These are phyloP conservation scores for Phalacrocorax carbo DNA, from an alignment of 2,113 vertebrate genomes.

Conservation along the genomic window DNA sequence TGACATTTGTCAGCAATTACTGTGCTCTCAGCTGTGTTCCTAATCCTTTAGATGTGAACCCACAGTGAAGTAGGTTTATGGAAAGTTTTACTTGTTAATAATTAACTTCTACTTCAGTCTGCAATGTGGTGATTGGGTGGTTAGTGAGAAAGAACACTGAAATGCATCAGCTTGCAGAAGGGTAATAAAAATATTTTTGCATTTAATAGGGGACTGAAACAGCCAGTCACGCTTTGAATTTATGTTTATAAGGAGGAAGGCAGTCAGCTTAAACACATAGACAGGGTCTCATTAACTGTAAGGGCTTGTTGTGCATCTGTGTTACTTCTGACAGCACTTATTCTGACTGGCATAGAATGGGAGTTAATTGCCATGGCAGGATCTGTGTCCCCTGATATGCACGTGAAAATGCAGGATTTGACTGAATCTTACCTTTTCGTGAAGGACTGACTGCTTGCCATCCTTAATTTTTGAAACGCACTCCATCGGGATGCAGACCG, in stretches of 20 bases:
- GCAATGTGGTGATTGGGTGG: not conserved
- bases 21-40: not conserved
- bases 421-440: not conserved
- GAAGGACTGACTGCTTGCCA: not conserved
- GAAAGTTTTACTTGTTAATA: not conserved
- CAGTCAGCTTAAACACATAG: not conserved
- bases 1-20: constrained; percentile 23
- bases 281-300: not conserved
- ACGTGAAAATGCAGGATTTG: not conserved
- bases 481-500: fast-evolving
- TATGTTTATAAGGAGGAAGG: not conserved
- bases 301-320: not conserved
- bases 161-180: not conserved
- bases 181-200: not conserved
- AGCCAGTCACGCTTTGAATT: not conserved
- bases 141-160: not conserved
- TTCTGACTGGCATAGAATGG: not conserved
- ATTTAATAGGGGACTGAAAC: not conserved
- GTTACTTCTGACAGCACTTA: not conserved
- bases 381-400: fast-evolving
- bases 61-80: not conserved
- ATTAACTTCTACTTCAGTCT: not conserved
- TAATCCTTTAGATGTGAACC: not conserved
- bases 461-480: not conserved
- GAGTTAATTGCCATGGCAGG: not conserved